A percentile compares a stretch with the other conserved stretches of the same genome.
Evolutionary conservation across 2,797 vertebrate species (phyloP).

Genomic region (Pyrocephalus nanus): DNA sequence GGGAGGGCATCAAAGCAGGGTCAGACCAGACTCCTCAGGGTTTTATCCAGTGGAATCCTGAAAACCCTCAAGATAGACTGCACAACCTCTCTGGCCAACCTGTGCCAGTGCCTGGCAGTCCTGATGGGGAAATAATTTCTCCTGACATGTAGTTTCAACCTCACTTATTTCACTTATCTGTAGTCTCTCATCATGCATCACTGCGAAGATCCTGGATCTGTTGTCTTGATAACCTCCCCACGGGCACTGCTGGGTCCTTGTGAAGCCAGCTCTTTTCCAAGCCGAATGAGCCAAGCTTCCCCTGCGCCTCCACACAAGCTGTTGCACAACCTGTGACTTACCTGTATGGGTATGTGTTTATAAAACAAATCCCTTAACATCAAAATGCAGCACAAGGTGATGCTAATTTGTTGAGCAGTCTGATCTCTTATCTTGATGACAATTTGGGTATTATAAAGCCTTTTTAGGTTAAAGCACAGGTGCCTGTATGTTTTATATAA

Average conservation of each 20-base stretch:
- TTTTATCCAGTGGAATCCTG: not conserved
- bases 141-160: not conserved
- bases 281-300: not conserved
- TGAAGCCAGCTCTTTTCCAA: not conserved
- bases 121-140: not conserved
- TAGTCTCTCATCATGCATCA: not conserved
- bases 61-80: not conserved
- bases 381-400: not conserved
- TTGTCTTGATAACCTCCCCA: not conserved
- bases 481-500: not conserved
- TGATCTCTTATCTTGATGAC: not conserved
- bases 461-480: not conserved
- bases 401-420: not conserved
- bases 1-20: not conserved
- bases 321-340: not conserved
- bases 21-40: not conserved
- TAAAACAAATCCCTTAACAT: not conserved
- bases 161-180: not conserved
- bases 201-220: rapidly evolving
- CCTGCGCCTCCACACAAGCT: not conserved
- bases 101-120: not conserved
- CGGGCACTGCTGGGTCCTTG: not conserved
- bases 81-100: not conserved
- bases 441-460: not conserved
- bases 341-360: not conserved